A percentile compares a stretch with the other conserved stretches of the same genome.
phyloP scores from a whole-genome alignment of 1,140 invertebrate genomes.

The Samia ricini region DNA sequence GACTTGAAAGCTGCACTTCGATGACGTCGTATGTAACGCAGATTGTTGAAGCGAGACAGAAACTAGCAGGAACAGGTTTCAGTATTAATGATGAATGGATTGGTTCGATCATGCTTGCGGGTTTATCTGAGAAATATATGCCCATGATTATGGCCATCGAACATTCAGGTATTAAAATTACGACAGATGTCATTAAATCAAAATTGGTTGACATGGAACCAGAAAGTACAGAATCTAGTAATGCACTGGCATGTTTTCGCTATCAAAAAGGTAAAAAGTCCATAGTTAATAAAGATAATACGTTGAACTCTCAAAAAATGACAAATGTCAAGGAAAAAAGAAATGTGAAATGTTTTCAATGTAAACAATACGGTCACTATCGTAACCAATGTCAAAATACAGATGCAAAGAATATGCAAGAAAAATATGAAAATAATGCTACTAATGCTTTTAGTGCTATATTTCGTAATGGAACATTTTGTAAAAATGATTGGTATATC shows the following conservation, averaged over 20 bases:
- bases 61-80: background rate
- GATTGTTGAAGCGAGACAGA: slow-evolving; percentile 10
- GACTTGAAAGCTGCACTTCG: slow-evolving; percentile 28
- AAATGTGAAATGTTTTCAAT: slow-evolving; percentile 2
- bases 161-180: slow-evolving; percentile 18
- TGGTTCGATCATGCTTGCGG: background rate
- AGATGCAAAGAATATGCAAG: background rate
- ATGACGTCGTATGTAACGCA: slow-evolving; percentile 27
- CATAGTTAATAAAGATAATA: background rate
- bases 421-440: background rate
- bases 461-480: background rate
- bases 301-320: background rate
- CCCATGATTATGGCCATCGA: slow-evolving; percentile 51
- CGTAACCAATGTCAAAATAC: background rate
- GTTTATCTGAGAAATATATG: slow-evolving; percentile 20
- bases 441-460: slow-evolving; percentile 4
- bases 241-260: too few species aligned
- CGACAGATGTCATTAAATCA: slow-evolving; percentile 35
- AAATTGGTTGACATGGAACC: too few species aligned
- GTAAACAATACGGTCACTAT: background rate
- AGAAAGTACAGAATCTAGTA: too few species aligned
- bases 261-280: background rate
- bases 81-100: slow-evolving; percentile 38
- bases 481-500: background rate
- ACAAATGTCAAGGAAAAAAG: background rate